Conservation (phyloP, 2,113 vertebrate species). For the Cavia aperea region DNA sequence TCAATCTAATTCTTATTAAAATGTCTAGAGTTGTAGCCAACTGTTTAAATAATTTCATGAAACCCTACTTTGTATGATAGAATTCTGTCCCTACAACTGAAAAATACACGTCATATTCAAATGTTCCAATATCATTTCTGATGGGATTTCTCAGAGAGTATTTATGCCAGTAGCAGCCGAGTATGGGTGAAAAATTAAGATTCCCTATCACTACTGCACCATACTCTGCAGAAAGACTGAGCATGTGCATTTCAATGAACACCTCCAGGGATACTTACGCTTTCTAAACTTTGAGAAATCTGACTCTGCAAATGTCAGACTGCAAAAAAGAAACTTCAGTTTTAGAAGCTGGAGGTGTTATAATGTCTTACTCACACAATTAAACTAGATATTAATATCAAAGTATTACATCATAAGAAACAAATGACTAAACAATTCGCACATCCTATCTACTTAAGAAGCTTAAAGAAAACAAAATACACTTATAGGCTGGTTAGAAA, state of each 20-base stretch:
- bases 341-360: neutral
- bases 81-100: neutral
- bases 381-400: neutral
- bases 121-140: neutral
- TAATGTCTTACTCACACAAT: neutral
- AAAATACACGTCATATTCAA: neutral
- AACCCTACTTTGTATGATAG: neutral
- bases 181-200: neutral
- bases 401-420: neutral
- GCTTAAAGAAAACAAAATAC: slow-evolving; percentile 12
- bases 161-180: neutral
- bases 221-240: neutral
- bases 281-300: neutral
- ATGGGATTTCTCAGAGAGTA: neutral
- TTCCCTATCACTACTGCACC: neutral
- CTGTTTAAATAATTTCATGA: neutral
- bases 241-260: neutral
- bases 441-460: neutral
- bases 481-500: neutral
- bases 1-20: neutral
- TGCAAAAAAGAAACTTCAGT: neutral
- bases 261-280: neutral
- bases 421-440: neutral
- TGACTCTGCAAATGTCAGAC: neutral
- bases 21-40: neutral